phyloP scores from a whole-genome alignment of 2,888 invertebrate genomes.

The Melieria omissa region DNA sequence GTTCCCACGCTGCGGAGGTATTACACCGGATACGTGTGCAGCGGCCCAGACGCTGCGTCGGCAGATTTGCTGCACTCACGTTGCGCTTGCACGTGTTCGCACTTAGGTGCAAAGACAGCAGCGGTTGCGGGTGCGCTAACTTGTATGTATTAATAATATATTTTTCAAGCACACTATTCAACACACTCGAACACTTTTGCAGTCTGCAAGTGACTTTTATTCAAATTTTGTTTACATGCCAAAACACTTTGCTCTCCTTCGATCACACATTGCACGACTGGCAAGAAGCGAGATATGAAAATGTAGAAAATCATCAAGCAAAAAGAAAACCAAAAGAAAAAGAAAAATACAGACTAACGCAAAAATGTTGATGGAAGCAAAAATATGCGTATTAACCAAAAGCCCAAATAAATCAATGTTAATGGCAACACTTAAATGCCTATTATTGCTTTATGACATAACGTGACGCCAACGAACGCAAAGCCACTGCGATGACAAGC shows the following conservation, averaged over 20 bases:
- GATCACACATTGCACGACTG: not conserved
- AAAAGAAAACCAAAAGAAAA: not conserved
- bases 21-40: too few relatives aligned
- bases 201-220: not conserved
- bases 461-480: not conserved
- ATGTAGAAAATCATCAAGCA: not conserved
- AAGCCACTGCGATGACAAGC: not conserved
- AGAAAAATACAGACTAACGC: not conserved
- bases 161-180: too few relatives aligned
- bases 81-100: too few relatives aligned
- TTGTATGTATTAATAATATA: too few relatives aligned
- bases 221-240: slow-evolving; percentile 20
- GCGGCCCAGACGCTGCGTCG: too few relatives aligned
- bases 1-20: too few relatives aligned
- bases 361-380: too few relatives aligned
- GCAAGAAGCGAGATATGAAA: not conserved
- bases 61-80: too few relatives aligned
- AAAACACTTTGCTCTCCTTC: not conserved
- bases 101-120: too few relatives aligned
- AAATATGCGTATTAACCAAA: not conserved
- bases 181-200: too few relatives aligned
- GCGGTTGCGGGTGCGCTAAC: too few relatives aligned
- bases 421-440: slow-evolving; percentile 38
- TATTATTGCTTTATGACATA: slow-evolving; percentile 40
- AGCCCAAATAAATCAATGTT: slow-evolving; percentile 36